Conservation (phyloP, 2,797 vertebrate genomes). For the Sarcoramphus papa region DNA sequence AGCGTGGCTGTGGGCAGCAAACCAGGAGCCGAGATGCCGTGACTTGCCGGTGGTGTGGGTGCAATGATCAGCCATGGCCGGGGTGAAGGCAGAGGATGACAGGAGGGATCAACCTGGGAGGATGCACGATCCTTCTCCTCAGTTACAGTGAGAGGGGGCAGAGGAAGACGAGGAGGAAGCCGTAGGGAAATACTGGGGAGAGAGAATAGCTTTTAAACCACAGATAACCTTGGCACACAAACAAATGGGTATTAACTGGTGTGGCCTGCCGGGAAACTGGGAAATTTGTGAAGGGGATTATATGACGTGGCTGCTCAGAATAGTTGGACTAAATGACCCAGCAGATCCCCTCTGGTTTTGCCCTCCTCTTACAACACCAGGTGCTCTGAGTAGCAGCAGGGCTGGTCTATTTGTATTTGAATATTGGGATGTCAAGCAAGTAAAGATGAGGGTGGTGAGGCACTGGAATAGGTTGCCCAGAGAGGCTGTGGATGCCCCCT, state of each 20-base stretch:
- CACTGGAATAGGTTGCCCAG: not conserved
- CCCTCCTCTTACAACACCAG: not conserved
- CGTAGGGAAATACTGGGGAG: not conserved
- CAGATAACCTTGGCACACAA: not conserved
- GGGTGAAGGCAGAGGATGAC: not conserved
- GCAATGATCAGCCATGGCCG: fast-evolving
- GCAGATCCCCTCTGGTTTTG: not conserved
- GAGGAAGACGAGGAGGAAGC: not conserved
- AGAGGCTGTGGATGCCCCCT: not conserved
- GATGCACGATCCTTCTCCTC: not conserved
- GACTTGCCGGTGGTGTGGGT: not conserved
- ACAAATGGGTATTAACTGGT: slow-evolving; percentile 37
- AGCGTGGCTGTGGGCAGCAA: not conserved
- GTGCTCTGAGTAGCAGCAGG: not conserved
- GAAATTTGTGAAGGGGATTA: slow-evolving; percentile 36
- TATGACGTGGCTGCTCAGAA: not conserved
- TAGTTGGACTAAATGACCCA: not conserved
- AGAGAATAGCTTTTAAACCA: not conserved
- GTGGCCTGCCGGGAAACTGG: not conserved
- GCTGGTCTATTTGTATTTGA: not conserved
- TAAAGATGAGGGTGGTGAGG: not conserved
- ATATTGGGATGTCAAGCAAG: not conserved
- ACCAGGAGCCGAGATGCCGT: fast-evolving
- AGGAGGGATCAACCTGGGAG: not conserved
- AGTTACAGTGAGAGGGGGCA: not conserved